These are phyloP conservation scores for Xestoiulus laeticollis DNA, from an alignment of 2,888 invertebrate genomes.

Conservation along the genomic window DNA sequence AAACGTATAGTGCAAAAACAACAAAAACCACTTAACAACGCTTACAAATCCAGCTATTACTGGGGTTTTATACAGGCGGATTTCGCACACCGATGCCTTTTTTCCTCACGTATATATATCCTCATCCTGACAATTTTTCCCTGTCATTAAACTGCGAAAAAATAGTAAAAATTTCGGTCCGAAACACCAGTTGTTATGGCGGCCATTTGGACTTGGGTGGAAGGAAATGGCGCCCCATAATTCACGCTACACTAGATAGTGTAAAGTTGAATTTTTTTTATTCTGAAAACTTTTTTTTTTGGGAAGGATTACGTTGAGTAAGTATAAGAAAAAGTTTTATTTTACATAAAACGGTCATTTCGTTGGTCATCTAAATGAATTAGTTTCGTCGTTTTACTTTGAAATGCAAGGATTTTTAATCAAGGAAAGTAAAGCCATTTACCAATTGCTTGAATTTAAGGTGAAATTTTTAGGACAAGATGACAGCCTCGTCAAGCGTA, in stretches of 20 bases:
- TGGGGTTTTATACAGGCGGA: not conserved
- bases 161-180: conserved; percentile 3
- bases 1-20: conserved; percentile 2
- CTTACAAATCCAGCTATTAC: conserved; percentile 33
- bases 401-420: conserved; percentile 11
- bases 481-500: conserved; percentile 5
- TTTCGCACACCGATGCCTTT: not conserved
- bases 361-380: not conserved
- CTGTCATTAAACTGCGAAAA: conserved; percentile 2
- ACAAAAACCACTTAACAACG: conserved; percentile 40
- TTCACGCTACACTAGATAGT: not conserved
- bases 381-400: not conserved
- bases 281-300: not conserved
- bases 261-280: not conserved
- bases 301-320: not conserved
- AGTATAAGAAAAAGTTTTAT: not conserved
- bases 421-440: conserved; percentile 35
- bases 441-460: not conserved
- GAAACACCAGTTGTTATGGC: not conserved
- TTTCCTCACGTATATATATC: not conserved
- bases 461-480: not conserved
- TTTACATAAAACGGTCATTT: not conserved
- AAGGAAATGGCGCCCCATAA: conserved; percentile 27
- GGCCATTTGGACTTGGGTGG: not conserved
- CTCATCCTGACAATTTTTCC: conserved; percentile 5